phyloP scores from a whole-genome alignment of 2,888 invertebrate genomes.

The Linyphia triangularis region DNA sequence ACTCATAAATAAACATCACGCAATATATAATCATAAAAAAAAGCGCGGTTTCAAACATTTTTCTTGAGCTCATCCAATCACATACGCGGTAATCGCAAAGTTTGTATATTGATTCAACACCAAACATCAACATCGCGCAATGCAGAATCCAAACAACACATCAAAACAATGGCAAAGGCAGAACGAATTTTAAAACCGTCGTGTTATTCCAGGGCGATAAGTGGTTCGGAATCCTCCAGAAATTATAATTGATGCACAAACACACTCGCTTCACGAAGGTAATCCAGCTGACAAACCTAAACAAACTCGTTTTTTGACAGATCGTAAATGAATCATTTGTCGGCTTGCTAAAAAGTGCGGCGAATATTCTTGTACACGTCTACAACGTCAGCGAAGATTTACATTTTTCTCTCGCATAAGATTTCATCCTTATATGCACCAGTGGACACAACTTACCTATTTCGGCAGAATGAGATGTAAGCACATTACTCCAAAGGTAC shows the following conservation, averaged over 20 bases:
- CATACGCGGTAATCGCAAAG: no score
- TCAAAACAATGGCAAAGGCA: no score
- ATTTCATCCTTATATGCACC: slow-evolving; percentile 62
- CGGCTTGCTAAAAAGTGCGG: not conserved
- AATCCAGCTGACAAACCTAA: slow-evolving; percentile 27
- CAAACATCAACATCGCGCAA: no score
- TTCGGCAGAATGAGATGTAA: slow-evolving; percentile 44
- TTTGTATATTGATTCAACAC: no score
- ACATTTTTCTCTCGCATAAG: slow-evolving; percentile 9
- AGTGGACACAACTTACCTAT: slow-evolving; percentile 67
- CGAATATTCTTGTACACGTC: slow-evolving; percentile 57
- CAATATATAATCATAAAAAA: no score
- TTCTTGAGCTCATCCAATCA: no score
- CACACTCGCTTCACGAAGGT: not conserved
- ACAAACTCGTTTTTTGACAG: slow-evolving; percentile 30
- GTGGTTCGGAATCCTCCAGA: not conserved
- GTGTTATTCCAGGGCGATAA: not conserved
- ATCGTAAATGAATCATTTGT: slow-evolving; percentile 1
- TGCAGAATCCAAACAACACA: not conserved
- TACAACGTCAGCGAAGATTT: slow-evolving; percentile 35
- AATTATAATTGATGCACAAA: not conserved
- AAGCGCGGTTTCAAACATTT: no score
- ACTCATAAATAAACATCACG: no score
- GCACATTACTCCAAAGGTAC: slow-evolving; percentile 65
- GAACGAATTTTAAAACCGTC: not conserved